phyloP scores from a whole-genome alignment of 1,140 invertebrate species.

The Globodera ellingtonae region DNA sequence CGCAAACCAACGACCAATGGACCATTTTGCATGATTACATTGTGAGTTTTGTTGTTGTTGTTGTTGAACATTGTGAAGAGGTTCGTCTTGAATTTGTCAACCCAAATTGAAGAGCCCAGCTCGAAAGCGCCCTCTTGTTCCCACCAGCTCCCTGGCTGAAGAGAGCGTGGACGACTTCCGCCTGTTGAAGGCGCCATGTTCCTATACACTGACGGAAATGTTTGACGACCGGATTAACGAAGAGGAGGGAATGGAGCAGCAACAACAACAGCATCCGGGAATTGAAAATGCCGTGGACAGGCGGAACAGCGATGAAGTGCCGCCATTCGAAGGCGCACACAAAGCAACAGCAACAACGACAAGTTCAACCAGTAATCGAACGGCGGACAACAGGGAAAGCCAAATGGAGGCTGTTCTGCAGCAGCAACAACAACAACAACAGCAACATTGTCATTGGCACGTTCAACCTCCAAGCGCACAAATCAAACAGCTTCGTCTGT shows the following conservation, averaged over 20 bases:
- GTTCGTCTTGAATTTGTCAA: slow-evolving; percentile 1
- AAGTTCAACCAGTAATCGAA: background rate
- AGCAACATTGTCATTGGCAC: background rate
- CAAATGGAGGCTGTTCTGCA: background rate
- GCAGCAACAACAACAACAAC: background rate
- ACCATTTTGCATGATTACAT: slow-evolving; percentile 8
- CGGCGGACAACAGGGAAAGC: background rate
- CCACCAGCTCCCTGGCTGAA: slow-evolving; percentile 21
- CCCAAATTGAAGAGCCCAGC: slow-evolving; percentile 40
- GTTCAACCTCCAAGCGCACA: background rate
- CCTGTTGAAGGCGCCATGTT: slow-evolving; percentile 49
- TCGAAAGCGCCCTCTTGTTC: slow-evolving; percentile 34
- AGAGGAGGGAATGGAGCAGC: background rate
- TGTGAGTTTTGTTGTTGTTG: background rate
- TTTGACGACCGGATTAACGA: slow-evolving; percentile 58
- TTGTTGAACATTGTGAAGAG: no score
- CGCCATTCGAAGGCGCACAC: background rate
- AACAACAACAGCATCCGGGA: background rate
- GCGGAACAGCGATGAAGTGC: no score
- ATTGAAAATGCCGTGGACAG: background rate
- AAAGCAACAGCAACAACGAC: background rate
- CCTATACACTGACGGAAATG: slow-evolving; percentile 60
- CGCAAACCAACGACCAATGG: slow-evolving; percentile 15
- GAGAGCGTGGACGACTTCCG: slow-evolving; percentile 52
- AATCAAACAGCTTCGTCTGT: background rate